Evolutionary conservation across 2,113 vertebrate species (phyloP).

Genomic region (Mirounga angustirostris): DNA sequence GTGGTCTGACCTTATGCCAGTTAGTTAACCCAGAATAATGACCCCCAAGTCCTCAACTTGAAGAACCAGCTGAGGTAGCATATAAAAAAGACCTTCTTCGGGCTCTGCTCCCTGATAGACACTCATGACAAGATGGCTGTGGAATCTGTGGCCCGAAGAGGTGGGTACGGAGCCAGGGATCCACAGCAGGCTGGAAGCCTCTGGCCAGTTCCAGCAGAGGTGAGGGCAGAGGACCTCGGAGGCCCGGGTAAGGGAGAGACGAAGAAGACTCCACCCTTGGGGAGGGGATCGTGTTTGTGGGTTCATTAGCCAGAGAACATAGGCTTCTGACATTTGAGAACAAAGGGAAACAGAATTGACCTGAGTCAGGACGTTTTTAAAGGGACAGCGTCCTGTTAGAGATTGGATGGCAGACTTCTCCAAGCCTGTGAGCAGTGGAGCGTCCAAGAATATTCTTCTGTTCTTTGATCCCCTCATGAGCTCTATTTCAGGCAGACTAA

Average conservation of each 20-base stretch:
- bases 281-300: not conserved
- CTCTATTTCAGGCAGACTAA: not conserved
- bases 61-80: not conserved
- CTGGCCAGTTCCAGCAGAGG: not conserved
- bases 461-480: not conserved
- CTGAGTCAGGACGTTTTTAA: not conserved
- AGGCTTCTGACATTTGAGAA: not conserved
- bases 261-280: not conserved
- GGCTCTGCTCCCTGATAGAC: not conserved
- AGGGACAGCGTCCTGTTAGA: not conserved
- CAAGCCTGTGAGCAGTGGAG: not conserved
- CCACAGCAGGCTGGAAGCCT: not conserved
- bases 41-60: not conserved
- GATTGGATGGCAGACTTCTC: not conserved
- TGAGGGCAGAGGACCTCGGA: not conserved
- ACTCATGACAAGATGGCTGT: rapidly evolving
- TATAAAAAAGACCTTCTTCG: not conserved
- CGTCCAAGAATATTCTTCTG: not conserved
- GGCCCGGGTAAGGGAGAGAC: rapidly evolving
- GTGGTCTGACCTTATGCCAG: not conserved
- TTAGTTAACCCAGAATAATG: not conserved
- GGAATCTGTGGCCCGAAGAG: not conserved
- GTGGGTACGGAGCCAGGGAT: rapidly evolving
- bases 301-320: not conserved
- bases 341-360: not conserved